Evolutionary conservation across 2,888 invertebrate genomes (phyloP), one percentile per base, ranked within the genome.

Genomic region (Linyphia triangularis): DNA sequence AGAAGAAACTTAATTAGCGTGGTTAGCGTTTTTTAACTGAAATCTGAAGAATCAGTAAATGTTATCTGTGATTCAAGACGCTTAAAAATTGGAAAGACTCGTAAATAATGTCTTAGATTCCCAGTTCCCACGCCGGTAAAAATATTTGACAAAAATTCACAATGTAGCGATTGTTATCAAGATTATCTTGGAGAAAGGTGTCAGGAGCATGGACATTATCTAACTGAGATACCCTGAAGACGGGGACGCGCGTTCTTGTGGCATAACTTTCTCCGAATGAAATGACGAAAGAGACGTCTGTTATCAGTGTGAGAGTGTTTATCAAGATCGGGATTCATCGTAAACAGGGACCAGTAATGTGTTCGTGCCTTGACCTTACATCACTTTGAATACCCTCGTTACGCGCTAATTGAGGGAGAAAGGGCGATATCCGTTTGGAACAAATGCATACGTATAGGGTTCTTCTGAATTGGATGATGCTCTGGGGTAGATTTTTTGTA

Each of bases 341-440:
- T 77, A 77, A 77, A 77, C 77, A 77, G 22, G 16, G 51, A 16
- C 51, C 51, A 51, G n/a, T 13, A 24, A 30, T n/a, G 26, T 57
- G 51, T 73, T 57, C 28, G 69, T 51, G 69, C 81, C 81, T 81
- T 81, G 81, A 81, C 81, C 81, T 81, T 81, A 67, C 67, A 79
- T 79, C 78, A n/a, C 37, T 79, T 30, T n/a, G 59, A 59, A 69
- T 69, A 81, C 67, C 69, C 81, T 28, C 69, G 59, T 69, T 59
- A 51, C 51, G 33, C 30, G 33, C 37, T 81, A 69, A 81, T 69
- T 81, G 37, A 69, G 59, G 57, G 69, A 57, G 59, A 51, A 79
- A 43, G 61, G 63, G 77, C 61, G 37, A 79, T 79, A 67, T 79
- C 78, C 78, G 67, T 79, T 77, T 43, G 24, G 37, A 10, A 79